Base-by-base conservation (phyloP, 2,797 vertebrate species). In the Catharus ustulatus region DNA sequence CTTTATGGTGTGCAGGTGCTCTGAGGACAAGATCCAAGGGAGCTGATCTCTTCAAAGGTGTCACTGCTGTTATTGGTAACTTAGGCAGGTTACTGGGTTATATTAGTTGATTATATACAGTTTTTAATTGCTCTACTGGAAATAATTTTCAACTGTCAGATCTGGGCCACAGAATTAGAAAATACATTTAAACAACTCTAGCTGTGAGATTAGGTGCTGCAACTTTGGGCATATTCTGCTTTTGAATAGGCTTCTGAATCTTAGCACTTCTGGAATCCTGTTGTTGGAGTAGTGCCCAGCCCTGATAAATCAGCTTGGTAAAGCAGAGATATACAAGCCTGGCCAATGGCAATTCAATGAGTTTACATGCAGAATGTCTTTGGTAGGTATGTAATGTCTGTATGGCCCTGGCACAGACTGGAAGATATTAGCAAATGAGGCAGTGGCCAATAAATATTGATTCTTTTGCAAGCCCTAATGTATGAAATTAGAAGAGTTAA, bases 211-310 rank as follows among this genome's bases (percentile, higher is more conserved):
- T 11, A 54, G 38, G 26, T 74, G 38, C 61, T 77, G 32, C 32
- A 48, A 51, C 9, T 46, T 30, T 72, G 9, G 19, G 14, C 0
- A 0, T 64, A 22, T 52, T 76, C 32, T 11, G 4, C 20, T 80
- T 66, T 30, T 40, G 20, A 74, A 30, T 36, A 40, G 12, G 62
- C 16, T 62, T 81, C 73, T 71, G 69, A 63, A 64, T 67, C 32
- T 54, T 43, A 24, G 76, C 26, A 32, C 30, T 67, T 75, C 48
- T 80, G 67, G 18, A 66, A 62, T 64, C 32, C 43, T 42, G 8
- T 27, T 79, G 36, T 27, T 87, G 48, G 43, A 69, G 48, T 58
- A n/a, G 34, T 76, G 57, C 32, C 48, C 43, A n/a, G 6, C 10
- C 30, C 32, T 69, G 43, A n/a, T 62, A 34, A 69, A 46, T 69